phyloP scores from a whole-genome alignment of 2,797 vertebrate species.

The Adrianichthys oophorus region DNA sequence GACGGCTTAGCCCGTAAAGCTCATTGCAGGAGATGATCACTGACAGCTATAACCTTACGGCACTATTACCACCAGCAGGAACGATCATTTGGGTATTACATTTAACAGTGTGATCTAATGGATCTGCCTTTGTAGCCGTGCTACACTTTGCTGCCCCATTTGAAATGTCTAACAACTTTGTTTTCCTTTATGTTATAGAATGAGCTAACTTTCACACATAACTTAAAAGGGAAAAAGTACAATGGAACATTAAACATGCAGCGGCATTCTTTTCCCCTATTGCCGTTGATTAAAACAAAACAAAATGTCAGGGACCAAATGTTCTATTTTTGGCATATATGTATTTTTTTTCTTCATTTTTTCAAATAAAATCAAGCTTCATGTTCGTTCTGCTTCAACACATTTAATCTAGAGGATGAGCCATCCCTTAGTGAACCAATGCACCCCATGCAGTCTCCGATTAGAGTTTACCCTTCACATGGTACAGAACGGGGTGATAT shows the following conservation, averaged over 20 bases:
- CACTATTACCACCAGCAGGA: constrained; percentile 75
- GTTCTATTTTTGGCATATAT: constrained; percentile 1
- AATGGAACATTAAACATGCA: neutral
- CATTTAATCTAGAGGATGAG: constrained; percentile 67
- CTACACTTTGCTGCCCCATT: constrained; percentile 38
- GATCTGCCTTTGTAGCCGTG: constrained; percentile 52
- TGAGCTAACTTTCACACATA: too few relatives aligned
- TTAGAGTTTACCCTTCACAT: constrained; percentile 68
- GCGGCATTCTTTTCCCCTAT: neutral
- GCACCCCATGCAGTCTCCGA: constrained; percentile 62
- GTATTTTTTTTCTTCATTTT: constrained; percentile 36
- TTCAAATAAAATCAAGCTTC: constrained; percentile 51
- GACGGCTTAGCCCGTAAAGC: constrained; percentile 68
- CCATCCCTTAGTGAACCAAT: constrained; percentile 55
- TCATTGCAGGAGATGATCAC: constrained; percentile 77
- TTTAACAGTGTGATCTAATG: constrained; percentile 74
- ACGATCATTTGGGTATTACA: constrained; percentile 76
- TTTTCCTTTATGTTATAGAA: neutral
- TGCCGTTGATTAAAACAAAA: neutral
- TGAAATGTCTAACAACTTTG: constrained; percentile 32
- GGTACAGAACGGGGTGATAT: constrained; percentile 68
- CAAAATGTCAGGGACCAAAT: neutral
- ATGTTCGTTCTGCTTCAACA: constrained; percentile 67
- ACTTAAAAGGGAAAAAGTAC: neutral
- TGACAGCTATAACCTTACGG: constrained; percentile 80